Conservation (phyloP, 2,113 vertebrate species). For the Loxodonta africana region DNA sequence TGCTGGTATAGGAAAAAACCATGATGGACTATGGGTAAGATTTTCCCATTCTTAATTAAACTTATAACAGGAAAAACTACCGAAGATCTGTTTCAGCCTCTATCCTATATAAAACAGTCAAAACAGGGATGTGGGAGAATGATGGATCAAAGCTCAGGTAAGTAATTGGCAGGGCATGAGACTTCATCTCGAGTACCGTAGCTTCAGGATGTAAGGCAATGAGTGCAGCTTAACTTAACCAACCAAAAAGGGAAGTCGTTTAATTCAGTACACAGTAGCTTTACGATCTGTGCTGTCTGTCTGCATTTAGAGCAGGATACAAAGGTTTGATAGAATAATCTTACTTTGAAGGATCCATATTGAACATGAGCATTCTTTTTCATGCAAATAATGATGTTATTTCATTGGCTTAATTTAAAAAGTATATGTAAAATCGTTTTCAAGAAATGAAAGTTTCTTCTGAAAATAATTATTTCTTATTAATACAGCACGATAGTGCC, state of each 20-base stretch:
- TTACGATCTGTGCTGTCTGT: slow-evolving; percentile 74
- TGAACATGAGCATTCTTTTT: slow-evolving; percentile 77
- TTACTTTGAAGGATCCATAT: slow-evolving; percentile 65
- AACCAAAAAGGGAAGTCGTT: slow-evolving; percentile 60
- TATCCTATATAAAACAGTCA: slow-evolving; percentile 94
- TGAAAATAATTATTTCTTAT: slow-evolving; percentile 82
- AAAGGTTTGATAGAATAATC: slow-evolving; percentile 71
- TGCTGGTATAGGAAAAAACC: slow-evolving; percentile 89
- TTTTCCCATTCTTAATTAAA: slow-evolving; percentile 95
- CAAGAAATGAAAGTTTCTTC: slow-evolving; percentile 79
- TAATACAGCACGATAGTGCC: slow-evolving; percentile 69
- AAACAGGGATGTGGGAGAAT: slow-evolving; percentile 94
- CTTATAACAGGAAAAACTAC: slow-evolving; percentile 94
- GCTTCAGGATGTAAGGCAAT: slow-evolving; percentile 87
- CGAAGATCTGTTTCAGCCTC: slow-evolving; percentile 94
- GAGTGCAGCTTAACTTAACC: slow-evolving; percentile 81
- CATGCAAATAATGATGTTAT: slow-evolving; percentile 76
- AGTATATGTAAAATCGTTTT: slow-evolving; percentile 78
- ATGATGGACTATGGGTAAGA: slow-evolving; percentile 92
- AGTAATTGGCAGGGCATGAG: slow-evolving; percentile 89
- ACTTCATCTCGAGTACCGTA: slow-evolving; percentile 85
- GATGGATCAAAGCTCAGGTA: slow-evolving; percentile 91
- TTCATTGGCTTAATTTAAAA: slow-evolving; percentile 67
- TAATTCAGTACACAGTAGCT: slow-evolving; percentile 66
- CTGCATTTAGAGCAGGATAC: slow-evolving; percentile 73